A percentile compares a stretch with the other conserved stretches of the same genome.
These are phyloP conservation scores for Tetragonula clypearis DNA, from an alignment of 1,140 invertebrate species.

Conservation along the genomic window DNA sequence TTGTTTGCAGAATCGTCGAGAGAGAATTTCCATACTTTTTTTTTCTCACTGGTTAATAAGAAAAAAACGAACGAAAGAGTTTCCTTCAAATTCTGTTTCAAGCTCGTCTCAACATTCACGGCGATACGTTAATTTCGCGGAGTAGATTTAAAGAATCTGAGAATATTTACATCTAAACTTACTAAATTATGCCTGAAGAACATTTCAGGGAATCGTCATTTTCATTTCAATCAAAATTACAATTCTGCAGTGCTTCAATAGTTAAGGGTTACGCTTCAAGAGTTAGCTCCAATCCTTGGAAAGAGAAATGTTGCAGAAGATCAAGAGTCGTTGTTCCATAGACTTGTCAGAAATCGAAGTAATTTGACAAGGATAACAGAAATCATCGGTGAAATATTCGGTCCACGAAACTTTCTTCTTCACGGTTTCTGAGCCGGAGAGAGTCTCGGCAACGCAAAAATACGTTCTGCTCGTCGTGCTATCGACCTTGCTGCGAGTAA, in stretches of 20 bases:
- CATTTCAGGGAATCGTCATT: background rate
- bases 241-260: no score
- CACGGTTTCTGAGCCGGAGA: slow-evolving; percentile 60
- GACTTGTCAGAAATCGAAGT: background rate
- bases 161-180: background rate
- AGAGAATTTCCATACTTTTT: background rate
- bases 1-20: background rate
- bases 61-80: background rate
- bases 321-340: background rate
- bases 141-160: background rate
- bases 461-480: background rate
- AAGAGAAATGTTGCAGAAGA: background rate
- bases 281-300: background rate
- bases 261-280: no score
- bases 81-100: no score
- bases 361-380: background rate
- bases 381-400: background rate
- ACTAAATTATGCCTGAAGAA: background rate
- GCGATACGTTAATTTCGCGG: background rate
- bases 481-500: slow-evolving; percentile 5
- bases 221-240: no score
- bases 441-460: slow-evolving; percentile 31
- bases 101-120: no score
- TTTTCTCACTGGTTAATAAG: background rate
- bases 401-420: slow-evolving; percentile 54